Percentiles rank a stretch among this genome's conserved stretches.
Evolutionary conservation across 2,888 invertebrate genomes (phyloP).

Genomic region (Hypomecis punctinalis): DNA sequence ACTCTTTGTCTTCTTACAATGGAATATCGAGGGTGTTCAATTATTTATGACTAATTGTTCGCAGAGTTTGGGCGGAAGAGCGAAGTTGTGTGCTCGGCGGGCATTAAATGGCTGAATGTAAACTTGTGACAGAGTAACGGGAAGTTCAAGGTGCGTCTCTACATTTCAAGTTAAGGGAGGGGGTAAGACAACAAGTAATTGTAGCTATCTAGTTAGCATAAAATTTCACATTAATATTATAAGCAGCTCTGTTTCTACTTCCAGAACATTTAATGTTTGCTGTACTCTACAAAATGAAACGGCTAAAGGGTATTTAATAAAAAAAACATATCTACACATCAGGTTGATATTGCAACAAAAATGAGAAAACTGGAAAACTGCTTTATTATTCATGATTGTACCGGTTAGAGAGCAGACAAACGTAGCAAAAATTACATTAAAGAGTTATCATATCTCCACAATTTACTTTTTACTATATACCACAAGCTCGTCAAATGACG

Average conservation of each 20-base stretch:
- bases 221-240: too few relatives aligned
- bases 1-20: constrained; percentile 76
- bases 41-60: constrained; percentile 79
- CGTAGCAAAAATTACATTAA: not conserved
- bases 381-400: not conserved
- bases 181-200: not conserved
- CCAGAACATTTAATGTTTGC: too few relatives aligned
- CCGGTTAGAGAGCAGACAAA: not conserved
- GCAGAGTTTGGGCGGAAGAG: constrained; percentile 59
- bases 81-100: constrained; percentile 46
- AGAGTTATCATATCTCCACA: not conserved
- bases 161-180: constrained; percentile 29
- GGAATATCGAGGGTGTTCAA: constrained; percentile 75
- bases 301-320: too few relatives aligned
- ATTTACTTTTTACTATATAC: not conserved
- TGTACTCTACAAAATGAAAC: too few relatives aligned
- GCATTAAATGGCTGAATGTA: constrained; percentile 51
- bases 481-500: constrained; percentile 3
- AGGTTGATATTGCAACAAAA: too few relatives aligned
- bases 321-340: too few relatives aligned
- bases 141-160: constrained; percentile 40
- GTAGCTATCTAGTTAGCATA: too few relatives aligned
- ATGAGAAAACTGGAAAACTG: too few relatives aligned
- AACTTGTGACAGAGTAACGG: constrained; percentile 51
- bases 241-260: too few relatives aligned